These are phyloP conservation scores for Mylabris sibirica DNA, from an alignment of 2,888 invertebrate species.

Conservation along the genomic window DNA sequence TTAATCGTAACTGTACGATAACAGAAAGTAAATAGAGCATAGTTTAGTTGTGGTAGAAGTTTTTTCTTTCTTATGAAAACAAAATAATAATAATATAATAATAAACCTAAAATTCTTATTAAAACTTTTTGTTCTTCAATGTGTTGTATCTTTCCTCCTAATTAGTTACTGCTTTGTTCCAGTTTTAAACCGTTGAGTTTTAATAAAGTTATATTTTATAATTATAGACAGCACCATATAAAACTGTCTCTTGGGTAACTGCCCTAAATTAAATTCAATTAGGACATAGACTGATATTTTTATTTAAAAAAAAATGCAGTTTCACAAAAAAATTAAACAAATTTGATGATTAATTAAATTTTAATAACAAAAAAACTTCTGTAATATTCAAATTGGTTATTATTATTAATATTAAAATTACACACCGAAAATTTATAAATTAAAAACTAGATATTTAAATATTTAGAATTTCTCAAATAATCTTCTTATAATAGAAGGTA, in stretches of 20 bases:
- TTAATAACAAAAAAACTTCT: too few species aligned
- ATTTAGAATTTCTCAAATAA: too few species aligned
- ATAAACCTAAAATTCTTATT: constrained; percentile 22
- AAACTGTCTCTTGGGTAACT: constrained; percentile 14
- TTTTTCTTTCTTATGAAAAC: background rate
- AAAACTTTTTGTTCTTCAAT: constrained; percentile 18
- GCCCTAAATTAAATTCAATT: constrained; percentile 20
- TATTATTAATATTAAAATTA: too few species aligned
- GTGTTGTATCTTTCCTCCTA: constrained; percentile 27
- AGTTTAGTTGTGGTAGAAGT: constrained; percentile 2
- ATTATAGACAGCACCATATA: constrained; percentile 22
- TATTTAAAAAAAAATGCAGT: background rate
- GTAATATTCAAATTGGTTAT: too few species aligned
- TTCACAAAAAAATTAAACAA: background rate
- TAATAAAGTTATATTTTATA: constrained; percentile 31
- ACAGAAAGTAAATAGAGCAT: constrained; percentile 27
- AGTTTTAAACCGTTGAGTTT: constrained; percentile 28
- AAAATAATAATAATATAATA: constrained; percentile 21
- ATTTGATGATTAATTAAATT: background rate
- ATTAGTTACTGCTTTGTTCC: constrained; percentile 35
- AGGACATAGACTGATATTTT: constrained; percentile 3
- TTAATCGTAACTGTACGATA: background rate
- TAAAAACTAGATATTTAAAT: too few species aligned
- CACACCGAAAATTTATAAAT: too few species aligned
- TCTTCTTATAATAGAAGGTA: too few species aligned